A percentile compares a stretch with the other conserved stretches of the same genome.
Conservation (phyloP, 2,888 invertebrate genomes). For the Drosophila neutralis region DNA sequence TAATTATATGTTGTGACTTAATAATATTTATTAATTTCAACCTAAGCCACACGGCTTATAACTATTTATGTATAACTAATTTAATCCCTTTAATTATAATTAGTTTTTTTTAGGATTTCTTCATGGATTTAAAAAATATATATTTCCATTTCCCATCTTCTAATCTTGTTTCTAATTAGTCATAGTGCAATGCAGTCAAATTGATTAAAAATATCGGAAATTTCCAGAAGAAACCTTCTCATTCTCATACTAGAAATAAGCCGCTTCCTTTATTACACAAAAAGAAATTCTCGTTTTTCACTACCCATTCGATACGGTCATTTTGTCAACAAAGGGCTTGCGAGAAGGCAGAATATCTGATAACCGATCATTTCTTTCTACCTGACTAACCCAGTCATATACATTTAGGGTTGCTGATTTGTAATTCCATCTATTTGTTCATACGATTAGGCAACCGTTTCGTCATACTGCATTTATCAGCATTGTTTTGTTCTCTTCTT, state of each 20-base stretch:
- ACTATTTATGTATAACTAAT: neutral
- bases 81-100: neutral
- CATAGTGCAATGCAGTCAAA: slow-evolving; percentile 18
- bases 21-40: neutral
- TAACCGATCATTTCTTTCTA: slow-evolving; percentile 53
- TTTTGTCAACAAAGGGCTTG: slow-evolving; percentile 38
- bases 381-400: slow-evolving; percentile 42
- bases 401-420: slow-evolving; percentile 32
- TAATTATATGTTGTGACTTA: neutral
- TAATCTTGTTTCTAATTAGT: slow-evolving; percentile 5
- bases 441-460: slow-evolving; percentile 26
- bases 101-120: neutral
- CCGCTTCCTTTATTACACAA: slow-evolving; percentile 4
- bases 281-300: neutral
- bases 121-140: neutral
- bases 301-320: slow-evolving; percentile 25
- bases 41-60: neutral
- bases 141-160: neutral
- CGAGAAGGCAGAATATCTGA: slow-evolving; percentile 34
- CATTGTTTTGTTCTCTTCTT: slow-evolving; percentile 37
- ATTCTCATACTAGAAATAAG: slow-evolving; percentile 8
- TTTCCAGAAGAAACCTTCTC: neutral
- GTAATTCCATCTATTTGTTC: slow-evolving; percentile 10
- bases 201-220: slow-evolving; percentile 7
- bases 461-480: slow-evolving; percentile 71